Evolutionary conservation across 2,113 vertebrate species (phyloP).

Genomic region (Donacobius atricapilla): DNA sequence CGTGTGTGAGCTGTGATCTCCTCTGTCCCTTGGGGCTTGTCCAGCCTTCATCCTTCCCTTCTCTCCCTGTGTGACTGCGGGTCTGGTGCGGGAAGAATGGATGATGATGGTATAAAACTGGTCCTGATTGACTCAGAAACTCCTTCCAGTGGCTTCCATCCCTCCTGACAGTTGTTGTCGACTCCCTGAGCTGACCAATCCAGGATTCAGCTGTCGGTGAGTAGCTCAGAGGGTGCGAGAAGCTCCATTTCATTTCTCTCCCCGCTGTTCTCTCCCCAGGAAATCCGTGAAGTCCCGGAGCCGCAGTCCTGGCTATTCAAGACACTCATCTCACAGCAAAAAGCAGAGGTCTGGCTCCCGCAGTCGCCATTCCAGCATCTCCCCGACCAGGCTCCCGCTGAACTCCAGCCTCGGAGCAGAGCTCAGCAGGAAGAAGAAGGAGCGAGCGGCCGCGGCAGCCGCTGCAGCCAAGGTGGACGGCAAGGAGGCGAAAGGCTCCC

Average conservation of each 20-base stretch:
- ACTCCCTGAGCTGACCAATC: rapidly evolving
- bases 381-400: conserved; percentile 85
- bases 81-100: neutral
- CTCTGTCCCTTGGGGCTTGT: neutral
- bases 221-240: neutral
- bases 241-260: neutral
- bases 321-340: conserved; percentile 89
- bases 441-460: conserved; percentile 85
- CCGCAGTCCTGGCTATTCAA: conserved; percentile 86
- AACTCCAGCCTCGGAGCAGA: conserved; percentile 95
- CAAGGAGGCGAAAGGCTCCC: conserved; percentile 75
- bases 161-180: neutral
- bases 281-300: conserved; percentile 92
- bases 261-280: conserved; percentile 59
- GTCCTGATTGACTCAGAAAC: neutral
- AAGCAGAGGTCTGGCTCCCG: conserved; percentile 87
- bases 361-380: conserved; percentile 88
- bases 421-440: conserved; percentile 92
- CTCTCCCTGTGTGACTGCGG: rapidly evolving
- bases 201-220: rapidly evolving
- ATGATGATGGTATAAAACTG: neutral
- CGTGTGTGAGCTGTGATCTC: neutral
- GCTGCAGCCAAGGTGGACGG: conserved; percentile 84
- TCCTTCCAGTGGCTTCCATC: neutral
- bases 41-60: neutral